Conservation (phyloP, 1,140 invertebrate genomes). For the Drosophila azteca region DNA sequence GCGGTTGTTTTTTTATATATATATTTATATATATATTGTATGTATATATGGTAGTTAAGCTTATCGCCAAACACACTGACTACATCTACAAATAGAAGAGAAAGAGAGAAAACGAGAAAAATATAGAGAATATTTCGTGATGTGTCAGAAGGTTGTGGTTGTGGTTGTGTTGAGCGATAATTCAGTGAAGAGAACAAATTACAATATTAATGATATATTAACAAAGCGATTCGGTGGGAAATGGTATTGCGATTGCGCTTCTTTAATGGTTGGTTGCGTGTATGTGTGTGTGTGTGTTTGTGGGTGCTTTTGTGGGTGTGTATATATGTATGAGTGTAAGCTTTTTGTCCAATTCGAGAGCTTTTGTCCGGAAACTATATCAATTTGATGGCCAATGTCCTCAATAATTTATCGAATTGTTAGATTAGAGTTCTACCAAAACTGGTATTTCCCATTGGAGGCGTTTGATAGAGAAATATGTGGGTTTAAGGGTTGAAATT, state of each 20-base stretch:
- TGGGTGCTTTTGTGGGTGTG: constrained; percentile 5
- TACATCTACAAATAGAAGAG: constrained; percentile 89
- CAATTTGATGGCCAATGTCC: not conserved
- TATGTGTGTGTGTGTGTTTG: constrained; percentile 6
- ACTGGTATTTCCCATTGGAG: no score
- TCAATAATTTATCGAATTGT: constrained; percentile 17
- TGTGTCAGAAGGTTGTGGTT: constrained; percentile 60
- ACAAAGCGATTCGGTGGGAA: constrained; percentile 33
- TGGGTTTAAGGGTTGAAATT: no score
- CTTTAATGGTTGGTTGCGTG: constrained; percentile 41
- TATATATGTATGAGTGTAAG: constrained; percentile 35
- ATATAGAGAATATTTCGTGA: constrained; percentile 65
- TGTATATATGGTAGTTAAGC: constrained; percentile 80
- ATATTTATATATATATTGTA: constrained; percentile 59
- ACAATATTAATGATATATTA: constrained; percentile 31
- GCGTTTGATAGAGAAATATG: no score
- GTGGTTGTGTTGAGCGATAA: constrained; percentile 23
- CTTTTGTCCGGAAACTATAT: constrained; percentile 21
- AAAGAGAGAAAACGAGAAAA: constrained; percentile 74
- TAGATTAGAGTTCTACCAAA: constrained; percentile 1
- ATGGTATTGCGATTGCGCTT: constrained; percentile 23
- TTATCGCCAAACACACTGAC: constrained; percentile 91
- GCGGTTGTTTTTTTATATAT: constrained; percentile 52
- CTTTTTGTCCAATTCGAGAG: constrained; percentile 14
- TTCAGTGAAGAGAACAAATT: constrained; percentile 33